Evolutionary conservation across 2,888 invertebrate genomes (phyloP).

Genomic region (Balanococcus diminutus): DNA sequence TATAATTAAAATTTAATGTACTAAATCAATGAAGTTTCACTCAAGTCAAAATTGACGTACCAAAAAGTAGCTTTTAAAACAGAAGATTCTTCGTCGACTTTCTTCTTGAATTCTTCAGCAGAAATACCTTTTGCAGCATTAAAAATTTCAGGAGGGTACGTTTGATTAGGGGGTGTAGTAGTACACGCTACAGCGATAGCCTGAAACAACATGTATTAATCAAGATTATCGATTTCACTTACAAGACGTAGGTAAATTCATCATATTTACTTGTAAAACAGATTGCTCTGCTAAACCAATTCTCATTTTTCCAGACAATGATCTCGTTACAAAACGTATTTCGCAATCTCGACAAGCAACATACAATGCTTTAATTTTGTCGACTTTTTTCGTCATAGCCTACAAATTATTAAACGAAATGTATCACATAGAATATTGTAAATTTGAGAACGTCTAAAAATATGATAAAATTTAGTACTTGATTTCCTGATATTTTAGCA

Average conservation of each 20-base stretch:
- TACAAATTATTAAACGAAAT: slow-evolving; percentile 60
- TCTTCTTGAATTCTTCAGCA: slow-evolving; percentile 74
- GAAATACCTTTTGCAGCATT: slow-evolving; percentile 70
- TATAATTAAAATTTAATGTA: neutral
- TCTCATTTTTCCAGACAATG: slow-evolving; percentile 89
- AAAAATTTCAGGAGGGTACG: slow-evolving; percentile 68
- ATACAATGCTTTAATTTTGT: slow-evolving; percentile 88
- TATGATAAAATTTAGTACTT: neutral
- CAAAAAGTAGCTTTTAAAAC: slow-evolving; percentile 92
- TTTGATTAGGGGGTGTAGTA: slow-evolving; percentile 76
- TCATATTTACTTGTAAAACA: slow-evolving; percentile 68
- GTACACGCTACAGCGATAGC: slow-evolving; percentile 86
- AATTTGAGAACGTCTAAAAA: neutral
- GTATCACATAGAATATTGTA: neutral
- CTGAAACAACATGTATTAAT: slow-evolving; percentile 61
- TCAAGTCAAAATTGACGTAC: slow-evolving; percentile 63
- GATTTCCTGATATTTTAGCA: slow-evolving; percentile 77
- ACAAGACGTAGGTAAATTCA: neutral
- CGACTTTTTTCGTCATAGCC: slow-evolving; percentile 84
- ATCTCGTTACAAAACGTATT: slow-evolving; percentile 87
- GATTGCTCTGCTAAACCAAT: slow-evolving; percentile 98
- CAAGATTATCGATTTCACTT: neutral
- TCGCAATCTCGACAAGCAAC: slow-evolving; percentile 89
- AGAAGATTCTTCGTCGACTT: slow-evolving; percentile 75
- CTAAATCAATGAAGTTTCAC: neutral